These are phyloP conservation scores for Channa maculata DNA, from an alignment of 2,113 vertebrate species.

Conservation along the genomic window DNA sequence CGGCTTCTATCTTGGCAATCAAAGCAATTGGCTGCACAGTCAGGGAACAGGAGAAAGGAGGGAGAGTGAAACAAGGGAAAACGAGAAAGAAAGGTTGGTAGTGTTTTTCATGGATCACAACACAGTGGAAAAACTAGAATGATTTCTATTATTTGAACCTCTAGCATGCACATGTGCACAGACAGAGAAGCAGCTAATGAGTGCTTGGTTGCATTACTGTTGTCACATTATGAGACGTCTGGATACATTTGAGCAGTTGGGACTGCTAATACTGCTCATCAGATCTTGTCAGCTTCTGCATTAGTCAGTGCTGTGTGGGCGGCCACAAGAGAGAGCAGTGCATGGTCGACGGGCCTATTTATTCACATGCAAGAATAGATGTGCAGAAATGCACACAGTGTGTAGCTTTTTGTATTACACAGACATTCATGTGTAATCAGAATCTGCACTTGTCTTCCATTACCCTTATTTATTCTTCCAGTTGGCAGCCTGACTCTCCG, in stretches of 20 bases:
- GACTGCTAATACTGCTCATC: slow-evolving; percentile 46
- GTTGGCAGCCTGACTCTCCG: slow-evolving; percentile 77
- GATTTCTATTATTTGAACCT: slow-evolving; percentile 89
- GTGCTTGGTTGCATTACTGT: slow-evolving; percentile 34
- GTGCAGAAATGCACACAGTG: slow-evolving; percentile 16
- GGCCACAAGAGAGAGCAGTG: slow-evolving; percentile 12
- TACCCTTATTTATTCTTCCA: slow-evolving; percentile 66
- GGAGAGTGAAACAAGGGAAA: slow-evolving; percentile 68
- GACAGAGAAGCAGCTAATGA: slow-evolving; percentile 57
- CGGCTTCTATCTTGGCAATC: slow-evolving; percentile 95
- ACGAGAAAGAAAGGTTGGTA: slow-evolving; percentile 79
- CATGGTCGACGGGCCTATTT: slow-evolving; percentile 43
- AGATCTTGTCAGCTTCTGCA: slow-evolving; percentile 36
- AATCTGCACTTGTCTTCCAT: slow-evolving; percentile 47
- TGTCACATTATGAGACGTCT: slow-evolving; percentile 52
- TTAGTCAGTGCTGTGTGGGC: slow-evolving; percentile 44
- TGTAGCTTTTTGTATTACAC: slow-evolving; percentile 32
- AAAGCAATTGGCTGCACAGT: slow-evolving; percentile 95
- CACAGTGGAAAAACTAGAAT: slow-evolving; percentile 83
- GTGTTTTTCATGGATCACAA: slow-evolving; percentile 92
- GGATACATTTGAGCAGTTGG: slow-evolving; percentile 28
- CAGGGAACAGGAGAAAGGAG: slow-evolving; percentile 81
- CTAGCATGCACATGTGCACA: slow-evolving; percentile 15
- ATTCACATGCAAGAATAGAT: slow-evolving; percentile 36
- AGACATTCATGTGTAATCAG: slow-evolving; percentile 25